These are phyloP conservation scores for Mergus octosetaceus DNA, from an alignment of 2,797 vertebrate species.

Conservation along the genomic window DNA sequence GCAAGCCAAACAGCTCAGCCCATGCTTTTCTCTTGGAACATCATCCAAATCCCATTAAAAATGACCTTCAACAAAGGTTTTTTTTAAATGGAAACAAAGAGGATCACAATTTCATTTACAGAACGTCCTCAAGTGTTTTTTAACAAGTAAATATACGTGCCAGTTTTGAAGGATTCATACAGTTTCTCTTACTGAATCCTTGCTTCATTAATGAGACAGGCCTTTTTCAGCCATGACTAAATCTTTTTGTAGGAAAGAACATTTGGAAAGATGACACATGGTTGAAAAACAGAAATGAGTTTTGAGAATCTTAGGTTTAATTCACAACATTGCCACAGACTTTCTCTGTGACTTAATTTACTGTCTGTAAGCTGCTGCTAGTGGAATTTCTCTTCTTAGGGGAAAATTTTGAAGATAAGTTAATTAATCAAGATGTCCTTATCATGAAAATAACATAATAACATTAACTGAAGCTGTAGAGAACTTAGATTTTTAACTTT, in stretches of 20 bases:
- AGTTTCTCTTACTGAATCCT: background rate
- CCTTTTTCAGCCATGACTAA: constrained; percentile 35
- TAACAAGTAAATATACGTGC: background rate
- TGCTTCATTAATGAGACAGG: background rate
- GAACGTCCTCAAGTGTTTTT: constrained; percentile 5
- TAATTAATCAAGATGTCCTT: background rate
- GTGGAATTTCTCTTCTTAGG: background rate
- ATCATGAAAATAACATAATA: background rate
- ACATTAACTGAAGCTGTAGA: background rate
- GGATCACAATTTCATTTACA: constrained; percentile 10
- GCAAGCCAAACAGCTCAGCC: background rate
- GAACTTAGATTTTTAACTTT: background rate
- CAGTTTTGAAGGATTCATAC: constrained; percentile 2
- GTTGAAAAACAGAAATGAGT: constrained; percentile 31
- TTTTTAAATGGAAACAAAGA: background rate
- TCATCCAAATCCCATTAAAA: background rate
- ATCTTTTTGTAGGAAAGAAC: constrained; percentile 11
- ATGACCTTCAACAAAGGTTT: background rate
- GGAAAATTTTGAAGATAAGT: background rate
- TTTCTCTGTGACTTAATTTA: constrained; percentile 43
- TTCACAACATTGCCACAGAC: constrained; percentile 40
- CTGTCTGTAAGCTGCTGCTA: background rate
- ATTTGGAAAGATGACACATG: background rate
- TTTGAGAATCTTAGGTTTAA: constrained; percentile 27
- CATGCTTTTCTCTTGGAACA: background rate